phyloP scores from a whole-genome alignment of 2,113 vertebrate genomes.

The Empidonax traillii region DNA sequence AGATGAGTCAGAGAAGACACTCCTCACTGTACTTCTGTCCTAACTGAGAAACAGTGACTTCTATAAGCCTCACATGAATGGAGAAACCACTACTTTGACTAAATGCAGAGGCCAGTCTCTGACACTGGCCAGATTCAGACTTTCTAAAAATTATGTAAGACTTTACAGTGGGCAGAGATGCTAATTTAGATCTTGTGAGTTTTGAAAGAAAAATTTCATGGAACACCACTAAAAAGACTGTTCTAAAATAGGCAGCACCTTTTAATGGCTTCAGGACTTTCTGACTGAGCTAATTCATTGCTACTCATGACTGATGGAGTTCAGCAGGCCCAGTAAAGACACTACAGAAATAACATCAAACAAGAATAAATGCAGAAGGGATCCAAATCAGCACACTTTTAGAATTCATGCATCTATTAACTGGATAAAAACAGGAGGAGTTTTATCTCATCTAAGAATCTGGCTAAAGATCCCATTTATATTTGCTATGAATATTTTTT shows the following conservation, averaged over 20 bases:
- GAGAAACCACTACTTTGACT: neutral
- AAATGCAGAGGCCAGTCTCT: neutral
- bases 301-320: neutral
- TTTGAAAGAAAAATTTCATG: neutral
- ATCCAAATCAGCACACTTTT: neutral
- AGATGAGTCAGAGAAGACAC: neutral
- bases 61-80: neutral
- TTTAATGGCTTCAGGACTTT: neutral
- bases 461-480: neutral
- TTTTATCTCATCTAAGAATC: neutral
- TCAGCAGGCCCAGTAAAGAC: neutral
- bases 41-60: neutral
- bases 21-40: neutral
- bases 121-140: neutral
- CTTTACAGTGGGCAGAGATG: neutral
- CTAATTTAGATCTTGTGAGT: neutral
- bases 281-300: neutral
- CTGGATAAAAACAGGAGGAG: neutral
- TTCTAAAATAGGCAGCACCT: neutral
- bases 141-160: neutral
- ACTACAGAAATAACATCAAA: neutral
- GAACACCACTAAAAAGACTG: neutral
- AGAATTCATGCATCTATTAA: neutral
- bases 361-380: neutral
- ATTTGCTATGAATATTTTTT: neutral